Percentiles rank a stretch among this genome's conserved stretches.
These are phyloP conservation scores for Podarcis cretensis DNA, from an alignment of 2,113 vertebrate species.

Conservation along the genomic window DNA sequence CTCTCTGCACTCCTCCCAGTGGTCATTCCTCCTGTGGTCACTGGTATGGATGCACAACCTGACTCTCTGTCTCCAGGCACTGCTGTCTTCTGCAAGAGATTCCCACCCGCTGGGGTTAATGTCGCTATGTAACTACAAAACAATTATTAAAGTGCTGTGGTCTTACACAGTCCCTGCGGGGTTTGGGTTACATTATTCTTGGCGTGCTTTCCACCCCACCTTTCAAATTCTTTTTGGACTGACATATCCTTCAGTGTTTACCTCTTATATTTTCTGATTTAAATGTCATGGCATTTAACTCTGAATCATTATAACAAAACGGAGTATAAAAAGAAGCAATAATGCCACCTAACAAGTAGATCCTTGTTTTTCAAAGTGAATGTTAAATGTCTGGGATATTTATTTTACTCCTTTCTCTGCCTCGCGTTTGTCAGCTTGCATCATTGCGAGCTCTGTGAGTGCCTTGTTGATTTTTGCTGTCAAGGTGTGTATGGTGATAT, in stretches of 20 bases:
- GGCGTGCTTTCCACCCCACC: conserved; percentile 15
- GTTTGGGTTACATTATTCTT: conserved; percentile 33
- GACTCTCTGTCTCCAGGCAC: background rate
- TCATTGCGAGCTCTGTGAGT: background rate
- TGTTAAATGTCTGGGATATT: conserved; percentile 67
- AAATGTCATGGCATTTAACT: conserved; percentile 76
- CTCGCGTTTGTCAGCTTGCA: conserved; percentile 31
- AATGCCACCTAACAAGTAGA: conserved; percentile 60
- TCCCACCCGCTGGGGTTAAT: too few species aligned
- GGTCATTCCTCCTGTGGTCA: too few species aligned
- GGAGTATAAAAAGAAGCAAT: conserved; percentile 64
- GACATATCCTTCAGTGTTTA: conserved; percentile 57
- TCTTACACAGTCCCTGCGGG: conserved; percentile 5
- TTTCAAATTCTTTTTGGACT: conserved; percentile 58
- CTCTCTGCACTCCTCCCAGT: too few species aligned
- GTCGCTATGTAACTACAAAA: rapidly evolving
- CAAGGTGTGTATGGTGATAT: background rate
- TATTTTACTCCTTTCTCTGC: conserved; percentile 62
- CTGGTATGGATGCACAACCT: too few species aligned
- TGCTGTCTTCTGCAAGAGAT: background rate
- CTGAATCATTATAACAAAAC: conserved; percentile 73
- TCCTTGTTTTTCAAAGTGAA: conserved; percentile 62
- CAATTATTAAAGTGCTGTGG: conserved; percentile 22
- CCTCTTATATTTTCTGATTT: conserved; percentile 68
- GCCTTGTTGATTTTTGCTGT: conserved; percentile 1